Conservation (phyloP, 2,888 invertebrate species). For the Allophyes oxyacanthae region DNA sequence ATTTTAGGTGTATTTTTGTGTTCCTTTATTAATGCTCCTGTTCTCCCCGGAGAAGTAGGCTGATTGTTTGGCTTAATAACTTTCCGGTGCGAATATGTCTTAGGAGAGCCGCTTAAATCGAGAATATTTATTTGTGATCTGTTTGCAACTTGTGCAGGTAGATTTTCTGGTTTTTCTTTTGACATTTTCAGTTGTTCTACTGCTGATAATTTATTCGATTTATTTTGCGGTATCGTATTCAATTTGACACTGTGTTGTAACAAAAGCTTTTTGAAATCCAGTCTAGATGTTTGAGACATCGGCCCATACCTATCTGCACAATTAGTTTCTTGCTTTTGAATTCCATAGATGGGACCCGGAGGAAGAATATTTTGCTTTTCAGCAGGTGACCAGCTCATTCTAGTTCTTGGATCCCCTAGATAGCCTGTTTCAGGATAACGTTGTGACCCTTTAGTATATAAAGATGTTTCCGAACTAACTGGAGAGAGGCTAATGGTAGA, state of each 20-base stretch:
- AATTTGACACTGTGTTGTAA: constrained; percentile 93
- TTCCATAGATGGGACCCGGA: constrained; percentile 57
- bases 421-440: constrained; percentile 90
- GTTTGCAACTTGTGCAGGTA: constrained; percentile 71
- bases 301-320: constrained; percentile 91
- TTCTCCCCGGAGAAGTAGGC: constrained; percentile 88
- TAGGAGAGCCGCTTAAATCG: constrained; percentile 92
- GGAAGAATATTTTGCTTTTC: constrained; percentile 76
- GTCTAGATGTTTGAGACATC: constrained; percentile 92
- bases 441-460: constrained; percentile 79
- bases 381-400: constrained; percentile 91
- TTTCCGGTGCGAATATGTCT: constrained; percentile 91
- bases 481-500: constrained; percentile 85
- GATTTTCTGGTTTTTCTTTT: constrained; percentile 85
- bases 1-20: constrained; percentile 90
- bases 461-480: constrained; percentile 84
- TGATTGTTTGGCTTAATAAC: constrained; percentile 85
- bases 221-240: constrained; percentile 87
- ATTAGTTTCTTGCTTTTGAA: constrained; percentile 78
- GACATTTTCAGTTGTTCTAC: constrained; percentile 94
- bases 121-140: constrained; percentile 90
- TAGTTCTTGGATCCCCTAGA: constrained; percentile 87
- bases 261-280: constrained; percentile 95
- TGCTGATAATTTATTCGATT: constrained; percentile 91
- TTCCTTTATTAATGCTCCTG: constrained; percentile 83